Evolutionary conservation across 1,140 invertebrate species (phyloP).

Genomic region (Penaeus chinensis): DNA sequence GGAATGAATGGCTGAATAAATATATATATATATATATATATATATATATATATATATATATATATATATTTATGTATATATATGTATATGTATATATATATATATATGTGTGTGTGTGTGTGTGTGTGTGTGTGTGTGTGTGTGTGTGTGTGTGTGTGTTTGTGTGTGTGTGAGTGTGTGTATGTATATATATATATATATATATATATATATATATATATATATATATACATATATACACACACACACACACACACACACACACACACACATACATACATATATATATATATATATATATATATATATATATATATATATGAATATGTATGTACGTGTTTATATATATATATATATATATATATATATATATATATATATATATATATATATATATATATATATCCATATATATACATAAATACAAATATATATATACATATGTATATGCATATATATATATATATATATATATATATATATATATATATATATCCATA

Average conservation of each 20-base stretch:
- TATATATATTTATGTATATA: constrained; percentile 2
- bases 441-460: no score
- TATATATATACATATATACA: background rate
- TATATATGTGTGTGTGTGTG: background rate
- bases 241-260: background rate
- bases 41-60: constrained; percentile 15
- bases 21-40: constrained; percentile 22
- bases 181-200: background rate
- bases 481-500: no score
- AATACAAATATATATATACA: no score
- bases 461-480: no score
- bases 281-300: no score
- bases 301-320: no score
- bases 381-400: no score
- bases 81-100: constrained; percentile 5
- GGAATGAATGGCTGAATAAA: no score
- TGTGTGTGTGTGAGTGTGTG: background rate
- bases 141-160: background rate
- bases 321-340: no score
- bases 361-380: no score
- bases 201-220: background rate
- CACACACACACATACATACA: background rate
- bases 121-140: background rate
- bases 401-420: no score
- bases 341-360: no score